A percentile compares a stretch with the other conserved stretches of the same genome.
phyloP scores from a whole-genome alignment of 2,797 vertebrate genomes.

The Chaunax sp. region DNA sequence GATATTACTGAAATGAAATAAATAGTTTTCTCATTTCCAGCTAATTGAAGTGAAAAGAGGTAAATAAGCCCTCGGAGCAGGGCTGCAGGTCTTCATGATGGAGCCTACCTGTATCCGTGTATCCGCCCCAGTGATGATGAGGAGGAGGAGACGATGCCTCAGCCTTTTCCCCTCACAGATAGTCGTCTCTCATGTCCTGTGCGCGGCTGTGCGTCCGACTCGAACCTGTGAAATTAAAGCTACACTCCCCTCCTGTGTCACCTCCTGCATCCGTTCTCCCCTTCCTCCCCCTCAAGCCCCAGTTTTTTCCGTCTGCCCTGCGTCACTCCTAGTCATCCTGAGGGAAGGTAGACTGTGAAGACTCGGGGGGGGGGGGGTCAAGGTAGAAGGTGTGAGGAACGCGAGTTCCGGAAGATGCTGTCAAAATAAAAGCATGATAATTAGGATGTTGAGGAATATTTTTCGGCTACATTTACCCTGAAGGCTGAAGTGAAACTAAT shows the following conservation, averaged over 20 bases:
- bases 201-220: conserved; percentile 43
- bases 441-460: too few species aligned
- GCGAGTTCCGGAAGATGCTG: conserved; percentile 21
- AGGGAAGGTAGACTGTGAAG: conserved; percentile 50
- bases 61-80: too few species aligned
- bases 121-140: conserved; percentile 58
- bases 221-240: conserved; percentile 49
- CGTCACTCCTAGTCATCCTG: conserved; percentile 77
- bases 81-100: too few species aligned
- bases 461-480: too few species aligned
- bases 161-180: conserved; percentile 9
- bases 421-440: conserved; percentile 36
- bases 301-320: conserved; percentile 70
- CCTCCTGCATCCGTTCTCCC: conserved; percentile 37
- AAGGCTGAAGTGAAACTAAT: too few species aligned
- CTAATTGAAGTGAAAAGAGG: neutral
- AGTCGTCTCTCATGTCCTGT: conserved; percentile 50
- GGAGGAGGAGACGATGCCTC: conserved; percentile 40
- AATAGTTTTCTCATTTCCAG: neutral
- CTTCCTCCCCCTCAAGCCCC: conserved; percentile 60
- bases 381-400: neutral
- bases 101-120: conserved; percentile 69
- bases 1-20: neutral
- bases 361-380: conserved; percentile 21
- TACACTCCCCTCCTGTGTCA: conserved; percentile 64